Percentiles rank a stretch among this genome's conserved stretches.
These are phyloP conservation scores for Sclerodermus sp. DNA, from an alignment of 2,888 invertebrate species.

Conservation along the genomic window DNA sequence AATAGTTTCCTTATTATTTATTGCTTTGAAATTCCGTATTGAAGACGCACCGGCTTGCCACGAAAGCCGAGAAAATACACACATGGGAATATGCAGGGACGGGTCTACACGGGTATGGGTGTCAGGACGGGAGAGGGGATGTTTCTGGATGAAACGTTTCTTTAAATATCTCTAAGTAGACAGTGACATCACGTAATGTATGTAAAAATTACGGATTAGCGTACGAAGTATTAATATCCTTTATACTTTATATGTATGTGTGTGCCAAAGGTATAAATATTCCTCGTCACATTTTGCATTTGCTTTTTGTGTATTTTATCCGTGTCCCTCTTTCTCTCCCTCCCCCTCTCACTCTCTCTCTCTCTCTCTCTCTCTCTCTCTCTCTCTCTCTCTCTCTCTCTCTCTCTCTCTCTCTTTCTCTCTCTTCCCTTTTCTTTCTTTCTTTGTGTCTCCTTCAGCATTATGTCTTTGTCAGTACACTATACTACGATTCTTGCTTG, in stretches of 20 bases:
- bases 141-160: constrained; percentile 6
- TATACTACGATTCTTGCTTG: constrained; percentile 7
- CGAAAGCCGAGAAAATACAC: constrained; percentile 21
- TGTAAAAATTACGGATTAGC: constrained; percentile 34
- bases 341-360: too few species aligned
- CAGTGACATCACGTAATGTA: constrained; percentile 34
- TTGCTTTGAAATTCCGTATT: constrained; percentile 56
- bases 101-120: neutral
- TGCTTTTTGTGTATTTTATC: constrained; percentile 2
- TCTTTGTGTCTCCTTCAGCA: too few species aligned
- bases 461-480: too few species aligned
- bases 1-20: constrained; percentile 49
- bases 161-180: constrained; percentile 24
- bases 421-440: too few species aligned
- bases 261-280: neutral
- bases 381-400: too few species aligned
- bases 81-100: constrained; percentile 21
- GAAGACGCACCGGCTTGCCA: constrained; percentile 27
- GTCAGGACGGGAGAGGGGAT: neutral
- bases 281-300: too few species aligned
- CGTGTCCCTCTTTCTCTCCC: too few species aligned
- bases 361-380: too few species aligned
- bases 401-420: too few species aligned
- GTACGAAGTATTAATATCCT: constrained; percentile 27
- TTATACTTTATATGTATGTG: constrained; percentile 15